Conservation (phyloP, 2,113 vertebrate species). For the Takifugu flavidus region DNA sequence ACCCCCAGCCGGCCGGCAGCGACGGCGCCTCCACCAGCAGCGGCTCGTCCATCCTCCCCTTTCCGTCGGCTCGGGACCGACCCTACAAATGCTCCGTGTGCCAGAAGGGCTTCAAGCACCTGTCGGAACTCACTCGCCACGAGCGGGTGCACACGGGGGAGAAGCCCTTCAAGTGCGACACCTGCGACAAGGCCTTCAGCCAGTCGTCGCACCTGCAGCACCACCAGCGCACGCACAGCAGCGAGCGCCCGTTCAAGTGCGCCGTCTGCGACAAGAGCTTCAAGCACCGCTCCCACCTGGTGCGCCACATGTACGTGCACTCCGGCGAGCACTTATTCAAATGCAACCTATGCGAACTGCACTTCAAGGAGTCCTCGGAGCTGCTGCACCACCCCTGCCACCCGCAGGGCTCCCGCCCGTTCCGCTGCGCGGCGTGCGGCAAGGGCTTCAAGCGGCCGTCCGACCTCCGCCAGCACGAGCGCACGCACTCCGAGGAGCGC, state of each 20-base stretch:
- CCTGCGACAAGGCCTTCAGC: conserved; percentile 97
- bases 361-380: conserved; percentile 95
- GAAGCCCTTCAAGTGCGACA: conserved; percentile 95
- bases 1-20: conserved; percentile 60
- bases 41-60: conserved; percentile 69
- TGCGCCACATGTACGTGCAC: conserved; percentile 97
- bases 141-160: conserved; percentile 96
- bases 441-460: conserved; percentile 96
- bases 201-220: conserved; percentile 96
- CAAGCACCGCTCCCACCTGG: conserved; percentile 96
- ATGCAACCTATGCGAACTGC: conserved; percentile 91
- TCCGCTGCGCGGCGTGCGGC: conserved; percentile 89
- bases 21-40: conserved; percentile 68
- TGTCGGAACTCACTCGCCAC: conserved; percentile 91
- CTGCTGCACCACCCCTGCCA: conserved; percentile 95
- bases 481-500: conserved; percentile 94
- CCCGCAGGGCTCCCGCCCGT: conserved; percentile 90
- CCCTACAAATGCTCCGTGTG: conserved; percentile 95
- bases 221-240: conserved; percentile 96
- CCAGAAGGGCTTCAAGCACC: conserved; percentile 95
- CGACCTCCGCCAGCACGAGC: conserved; percentile 92
- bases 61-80: conserved; percentile 78
- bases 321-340: conserved; percentile 94
- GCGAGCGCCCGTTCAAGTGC: conserved; percentile 93
- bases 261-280: conserved; percentile 96